Evolutionary conservation across 2,113 vertebrate genomes (phyloP), one percentile per base, ranked within the genome.

Genomic region (Otis tarda): DNA sequence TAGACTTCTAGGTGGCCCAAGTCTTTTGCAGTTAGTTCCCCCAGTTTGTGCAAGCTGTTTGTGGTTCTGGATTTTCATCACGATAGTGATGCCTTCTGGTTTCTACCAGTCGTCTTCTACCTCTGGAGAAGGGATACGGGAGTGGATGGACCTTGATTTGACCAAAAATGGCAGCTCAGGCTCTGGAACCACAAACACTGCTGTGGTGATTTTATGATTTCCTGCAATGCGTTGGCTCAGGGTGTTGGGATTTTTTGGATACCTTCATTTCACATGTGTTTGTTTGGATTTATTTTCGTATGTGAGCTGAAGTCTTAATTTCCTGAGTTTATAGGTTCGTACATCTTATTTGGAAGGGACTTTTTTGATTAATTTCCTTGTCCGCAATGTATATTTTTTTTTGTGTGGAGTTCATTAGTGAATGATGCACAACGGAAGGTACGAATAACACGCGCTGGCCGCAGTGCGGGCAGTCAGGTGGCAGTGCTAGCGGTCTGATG

Each of bases 351-450:
- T 76, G 35, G 67, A 69, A 85, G 16, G 35, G 37, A 18, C 25
- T 43, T 53, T 89, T 65, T 33, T 55, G 70, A 53, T 61, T 7
- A 18, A 23, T 70, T 63, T 82, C 43, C 75, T 25, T 22, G 24
- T 78, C 33, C 63, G 20, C 37, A 59, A 31, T 63, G 2, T 39
- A 6, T 33, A 39, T 22, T 41, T 33, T 41, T 41, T 27, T n/a
- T 69, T 7, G 23, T 5, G 0, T 15, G 33, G 20, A 0, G 0
- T 24, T 89, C 50, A 2, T 39, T 63, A 55, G 31, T 1, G 28
- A 87, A 12, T 27, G 27, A 33, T 20, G 27, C 1, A 12, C 57
- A 35, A 15, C 15, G 5, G 30, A 39, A 53, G 5, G 27, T 31
- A 8, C 17, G 33, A 83, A 49, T 33, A 65, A 77, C 1, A 16